Percentiles rank a stretch among this genome's conserved stretches.
Conservation (phyloP, 2,797 vertebrate genomes). For the Premnoplex brunnescens region DNA sequence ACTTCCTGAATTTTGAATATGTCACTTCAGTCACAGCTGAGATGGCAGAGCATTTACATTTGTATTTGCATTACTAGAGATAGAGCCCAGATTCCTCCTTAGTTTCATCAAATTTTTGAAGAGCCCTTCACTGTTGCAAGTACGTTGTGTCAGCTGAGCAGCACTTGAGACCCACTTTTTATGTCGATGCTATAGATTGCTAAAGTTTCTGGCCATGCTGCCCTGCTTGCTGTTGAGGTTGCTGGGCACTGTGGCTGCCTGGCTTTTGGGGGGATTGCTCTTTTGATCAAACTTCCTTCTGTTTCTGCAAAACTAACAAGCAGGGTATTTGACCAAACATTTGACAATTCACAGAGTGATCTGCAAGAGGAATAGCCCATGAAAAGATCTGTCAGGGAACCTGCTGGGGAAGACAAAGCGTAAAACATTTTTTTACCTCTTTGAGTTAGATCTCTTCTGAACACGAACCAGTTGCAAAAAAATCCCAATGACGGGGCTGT, state of each 20-base stretch:
- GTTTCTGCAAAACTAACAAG: background rate
- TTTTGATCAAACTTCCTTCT: background rate
- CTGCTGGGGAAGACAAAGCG: background rate
- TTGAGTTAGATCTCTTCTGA: background rate
- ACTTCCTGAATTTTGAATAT: background rate
- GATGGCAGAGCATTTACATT: background rate
- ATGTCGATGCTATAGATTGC: background rate
- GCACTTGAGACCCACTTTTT: background rate
- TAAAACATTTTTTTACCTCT: background rate
- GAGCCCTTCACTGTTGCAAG: background rate
- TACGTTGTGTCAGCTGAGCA: background rate
- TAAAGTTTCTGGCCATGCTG: background rate
- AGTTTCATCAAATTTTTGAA: background rate
- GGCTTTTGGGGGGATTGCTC: background rate
- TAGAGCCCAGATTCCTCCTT: background rate
- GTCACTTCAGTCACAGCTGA: background rate
- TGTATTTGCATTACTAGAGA: background rate
- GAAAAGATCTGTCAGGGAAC: background rate
- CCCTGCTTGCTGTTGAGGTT: background rate
- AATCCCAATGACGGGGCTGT: background rate
- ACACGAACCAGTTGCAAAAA: background rate
- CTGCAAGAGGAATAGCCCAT: background rate
- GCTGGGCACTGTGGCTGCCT: background rate
- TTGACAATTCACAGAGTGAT: background rate
- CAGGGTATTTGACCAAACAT: background rate